Base-by-base conservation (phyloP, 1,140 invertebrate genomes). In the Drosophila saltans region DNA sequence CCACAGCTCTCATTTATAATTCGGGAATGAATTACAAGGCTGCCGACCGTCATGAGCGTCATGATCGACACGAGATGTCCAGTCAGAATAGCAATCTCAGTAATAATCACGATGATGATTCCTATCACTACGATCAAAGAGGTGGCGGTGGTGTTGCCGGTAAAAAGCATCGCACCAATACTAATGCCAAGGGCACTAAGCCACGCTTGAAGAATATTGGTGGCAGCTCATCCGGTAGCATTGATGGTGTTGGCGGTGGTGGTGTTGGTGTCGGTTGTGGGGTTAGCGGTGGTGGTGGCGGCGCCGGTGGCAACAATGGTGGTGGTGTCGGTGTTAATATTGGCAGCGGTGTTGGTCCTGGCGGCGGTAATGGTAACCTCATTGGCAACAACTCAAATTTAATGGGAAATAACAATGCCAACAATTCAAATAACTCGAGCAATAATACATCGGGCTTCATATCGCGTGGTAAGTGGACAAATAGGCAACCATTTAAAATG, bases 151-250 rank as follows among this genome's bases (percentile, higher is more conserved):
- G 93, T 56, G 73, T 81, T 30, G 78, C 92, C 72, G 93, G 92
- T 68, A 52, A 52, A 48, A 94, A 94, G 81, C 93, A 94, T 72
- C 93, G 93, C 30, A 91, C 92, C 70, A 92, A 92, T 28, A 93
- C 94, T 48, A 94, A 94, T 71, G 91, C 93, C 9, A 91, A 92
- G 72, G 84, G 92, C 61, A 80, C 92, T 30, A 89, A 92, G 78
- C 91, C 92, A 39, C 82, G 91, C 59, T 83, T 90, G 80, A 91
- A 91, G 85, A 92, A 91, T 66, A 74, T 91, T 36, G 70, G 67
- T 7, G 69, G 58, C 3, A 72, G 71, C 5, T 69, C 68, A 26
- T 28, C 36, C 10, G 33, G 33, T 7, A 36, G 33, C 33, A 36
- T 36, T 36, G 33, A 52, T 52, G 45, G 45, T 9, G 41, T 9